A percentile compares a stretch with the other conserved stretches of the same genome.
Conservation (phyloP, 2,113 vertebrate genomes). For the rabbit (Oryctolagus cuniculus) region DNA sequence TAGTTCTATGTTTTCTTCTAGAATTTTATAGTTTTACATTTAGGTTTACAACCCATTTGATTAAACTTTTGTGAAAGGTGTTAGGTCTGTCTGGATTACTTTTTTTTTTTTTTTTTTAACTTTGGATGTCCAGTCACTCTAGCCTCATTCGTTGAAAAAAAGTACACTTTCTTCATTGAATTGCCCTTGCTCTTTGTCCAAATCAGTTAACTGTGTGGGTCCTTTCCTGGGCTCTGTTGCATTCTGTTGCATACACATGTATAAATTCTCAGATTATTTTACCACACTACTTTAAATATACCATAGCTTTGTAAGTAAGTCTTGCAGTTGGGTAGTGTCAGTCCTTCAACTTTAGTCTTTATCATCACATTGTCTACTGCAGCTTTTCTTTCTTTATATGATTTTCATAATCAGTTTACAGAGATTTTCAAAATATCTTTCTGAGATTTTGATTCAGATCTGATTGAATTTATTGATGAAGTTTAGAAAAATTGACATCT, state of each 20-base stretch:
- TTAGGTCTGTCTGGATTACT: neutral
- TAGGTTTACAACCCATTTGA: neutral
- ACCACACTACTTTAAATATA: neutral
- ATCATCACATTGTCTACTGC: neutral
- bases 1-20: neutral
- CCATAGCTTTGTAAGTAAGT: neutral
- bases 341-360: neutral
- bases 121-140: neutral
- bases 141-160: neutral
- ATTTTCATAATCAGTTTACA: neutral
- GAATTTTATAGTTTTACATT: slow-evolving; percentile 21
- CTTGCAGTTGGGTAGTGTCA: neutral
- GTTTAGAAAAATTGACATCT: slow-evolving; percentile 19
- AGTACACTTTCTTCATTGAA: neutral
- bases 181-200: neutral
- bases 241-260: neutral
- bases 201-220: neutral
- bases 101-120: neutral
- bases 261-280: neutral
- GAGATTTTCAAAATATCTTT: neutral
- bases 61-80: neutral
- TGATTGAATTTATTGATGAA: neutral
- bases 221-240: neutral
- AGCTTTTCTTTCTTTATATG: neutral
- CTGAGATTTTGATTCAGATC: neutral